Percentiles rank a stretch among this genome's conserved stretches.
Evolutionary conservation across 2,888 invertebrate genomes (phyloP).

Genomic region (Synanthedon andrenaeformis): DNA sequence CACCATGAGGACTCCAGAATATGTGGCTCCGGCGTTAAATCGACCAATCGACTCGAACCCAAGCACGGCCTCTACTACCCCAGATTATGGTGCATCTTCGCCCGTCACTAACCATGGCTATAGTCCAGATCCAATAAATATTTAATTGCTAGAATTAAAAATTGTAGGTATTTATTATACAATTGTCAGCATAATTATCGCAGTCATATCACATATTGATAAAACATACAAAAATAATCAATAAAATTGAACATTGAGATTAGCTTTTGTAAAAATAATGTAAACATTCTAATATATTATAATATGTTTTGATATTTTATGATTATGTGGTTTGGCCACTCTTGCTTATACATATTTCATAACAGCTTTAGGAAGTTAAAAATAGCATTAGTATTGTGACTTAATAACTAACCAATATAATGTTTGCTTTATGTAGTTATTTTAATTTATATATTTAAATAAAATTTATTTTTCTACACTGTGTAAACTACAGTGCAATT

Average conservation of each 20-base stretch:
- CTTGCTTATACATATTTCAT: too few species aligned
- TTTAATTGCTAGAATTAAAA: slow-evolving; percentile 22
- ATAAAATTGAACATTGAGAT: not conserved
- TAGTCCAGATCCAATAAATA: slow-evolving; percentile 52
- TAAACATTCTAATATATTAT: not conserved
- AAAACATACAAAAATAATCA: not conserved
- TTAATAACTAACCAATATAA: too few species aligned
- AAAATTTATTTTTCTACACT: too few species aligned
- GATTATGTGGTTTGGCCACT: too few species aligned
- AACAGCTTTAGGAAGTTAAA: too few species aligned
- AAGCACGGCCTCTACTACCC: slow-evolving; percentile 45
- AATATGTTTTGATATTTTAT: too few species aligned
- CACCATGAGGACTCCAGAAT: slow-evolving; percentile 59
- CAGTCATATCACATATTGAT: not conserved
- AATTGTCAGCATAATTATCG: not conserved
- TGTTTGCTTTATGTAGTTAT: too few species aligned
- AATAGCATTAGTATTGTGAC: too few species aligned
- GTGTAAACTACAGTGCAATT: too few species aligned
- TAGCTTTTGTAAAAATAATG: not conserved
- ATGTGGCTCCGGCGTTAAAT: slow-evolving; percentile 69
- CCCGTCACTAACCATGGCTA: slow-evolving; percentile 41
- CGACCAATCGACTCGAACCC: slow-evolving; percentile 60
- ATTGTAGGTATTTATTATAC: not conserved
- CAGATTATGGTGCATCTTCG: slow-evolving; percentile 64
- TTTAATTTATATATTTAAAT: too few species aligned